These are phyloP conservation scores for Lagria hirta DNA, from an alignment of 2,888 invertebrate species.

Conservation along the genomic window DNA sequence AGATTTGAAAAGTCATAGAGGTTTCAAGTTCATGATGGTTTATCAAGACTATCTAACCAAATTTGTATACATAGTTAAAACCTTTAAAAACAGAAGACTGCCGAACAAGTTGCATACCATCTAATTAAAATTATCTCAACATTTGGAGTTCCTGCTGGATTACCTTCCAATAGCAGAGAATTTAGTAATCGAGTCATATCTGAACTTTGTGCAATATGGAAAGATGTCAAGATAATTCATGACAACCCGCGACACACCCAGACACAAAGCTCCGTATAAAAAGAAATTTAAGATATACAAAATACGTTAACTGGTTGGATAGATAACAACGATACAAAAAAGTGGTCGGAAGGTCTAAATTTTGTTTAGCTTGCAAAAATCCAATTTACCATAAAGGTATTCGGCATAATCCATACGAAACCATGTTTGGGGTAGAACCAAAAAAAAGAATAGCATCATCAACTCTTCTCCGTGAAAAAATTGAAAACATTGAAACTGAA, in stretches of 20 bases:
- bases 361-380: conserved; percentile 1
- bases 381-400: background rate
- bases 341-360: background rate
- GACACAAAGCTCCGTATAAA: conserved; percentile 26
- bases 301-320: background rate
- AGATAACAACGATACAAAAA: background rate
- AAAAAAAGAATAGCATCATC: background rate
- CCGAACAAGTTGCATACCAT: too few relatives aligned
- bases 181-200: conserved; percentile 30
- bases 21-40: background rate
- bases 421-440: background rate
- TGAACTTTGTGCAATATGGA: conserved; percentile 30
- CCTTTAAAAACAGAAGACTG: background rate
- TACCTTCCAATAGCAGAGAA: conserved; percentile 36
- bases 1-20: too few relatives aligned
- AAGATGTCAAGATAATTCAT: conserved; percentile 32
- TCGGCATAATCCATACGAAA: background rate
- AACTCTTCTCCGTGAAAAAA: background rate
- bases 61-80: too few relatives aligned
- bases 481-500: conserved; percentile 1
- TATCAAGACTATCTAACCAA: background rate
- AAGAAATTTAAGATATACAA: conserved; percentile 26
- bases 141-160: conserved; percentile 21
- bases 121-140: background rate
- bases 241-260: too few relatives aligned